A percentile compares a stretch with the other conserved stretches of the same genome.
phyloP scores from a whole-genome alignment of 2,797 vertebrate genomes.

The Astyanax mexicanus region DNA sequence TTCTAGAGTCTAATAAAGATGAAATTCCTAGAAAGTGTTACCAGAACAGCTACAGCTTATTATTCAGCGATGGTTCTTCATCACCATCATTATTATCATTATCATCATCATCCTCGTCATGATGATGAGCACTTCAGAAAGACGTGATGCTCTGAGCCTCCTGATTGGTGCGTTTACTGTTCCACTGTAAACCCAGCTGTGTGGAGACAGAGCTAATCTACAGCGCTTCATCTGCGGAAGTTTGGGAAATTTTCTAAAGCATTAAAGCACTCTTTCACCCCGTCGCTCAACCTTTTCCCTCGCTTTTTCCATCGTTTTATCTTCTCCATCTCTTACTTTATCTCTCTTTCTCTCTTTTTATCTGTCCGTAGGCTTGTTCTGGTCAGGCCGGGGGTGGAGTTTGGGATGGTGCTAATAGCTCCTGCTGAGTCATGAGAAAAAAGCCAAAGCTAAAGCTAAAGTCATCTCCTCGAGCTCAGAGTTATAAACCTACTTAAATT shows the following conservation, averaged over 20 bases:
- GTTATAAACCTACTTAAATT: background rate
- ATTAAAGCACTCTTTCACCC: no score
- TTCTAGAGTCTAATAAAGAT: no score
- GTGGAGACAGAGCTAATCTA: constrained; percentile 8
- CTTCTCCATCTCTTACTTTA: background rate
- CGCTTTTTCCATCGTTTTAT: no score
- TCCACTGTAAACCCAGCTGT: constrained; percentile 1
- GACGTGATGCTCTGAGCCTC: background rate
- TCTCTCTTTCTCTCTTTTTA: background rate
- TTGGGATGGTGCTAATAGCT: background rate
- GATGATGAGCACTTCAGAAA: constrained; percentile 11
- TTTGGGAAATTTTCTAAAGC: background rate
- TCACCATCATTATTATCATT: background rate
- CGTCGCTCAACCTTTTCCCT: no score
- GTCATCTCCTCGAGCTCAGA: background rate
- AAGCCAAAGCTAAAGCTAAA: no score
- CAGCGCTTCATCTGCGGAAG: constrained; percentile 2
- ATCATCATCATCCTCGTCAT: constrained; percentile 7
- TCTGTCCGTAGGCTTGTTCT: background rate
- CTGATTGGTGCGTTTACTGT: background rate
- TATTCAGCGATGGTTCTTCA: background rate
- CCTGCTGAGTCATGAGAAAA: constrained; percentile 15
- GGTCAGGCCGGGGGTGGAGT: background rate
- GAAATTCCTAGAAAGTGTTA: no score
- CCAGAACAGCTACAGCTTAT: no score